phyloP scores from a whole-genome alignment of 2,113 vertebrate species.

The Myrmecophaga tridactyla region DNA sequence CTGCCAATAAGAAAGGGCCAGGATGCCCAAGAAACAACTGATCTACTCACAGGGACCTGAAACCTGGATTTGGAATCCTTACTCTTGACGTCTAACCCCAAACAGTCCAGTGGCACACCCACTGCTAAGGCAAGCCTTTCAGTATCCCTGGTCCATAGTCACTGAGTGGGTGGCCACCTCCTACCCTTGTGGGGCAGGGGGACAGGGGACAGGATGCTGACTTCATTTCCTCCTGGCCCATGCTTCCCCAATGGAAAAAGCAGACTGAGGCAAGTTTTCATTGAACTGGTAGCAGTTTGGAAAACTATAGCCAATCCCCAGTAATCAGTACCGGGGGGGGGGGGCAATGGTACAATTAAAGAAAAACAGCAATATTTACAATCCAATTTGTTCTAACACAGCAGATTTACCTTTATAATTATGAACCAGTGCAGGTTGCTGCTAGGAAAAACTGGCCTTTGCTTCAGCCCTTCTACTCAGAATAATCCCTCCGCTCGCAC shows the following conservation, averaged over 20 bases:
- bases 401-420: constrained; percentile 64
- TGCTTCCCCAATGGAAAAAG: constrained; percentile 54
- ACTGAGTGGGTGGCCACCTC: constrained; percentile 38
- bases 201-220: constrained; percentile 62
- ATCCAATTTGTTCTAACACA: constrained; percentile 64
- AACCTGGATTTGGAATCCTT: constrained; percentile 15
- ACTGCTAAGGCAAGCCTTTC: not conserved
- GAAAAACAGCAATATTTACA: constrained; percentile 63
- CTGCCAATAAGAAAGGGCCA: constrained; percentile 5
- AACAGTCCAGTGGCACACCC: not conserved
- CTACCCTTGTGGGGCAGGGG: constrained; percentile 50
- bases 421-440: constrained; percentile 18
- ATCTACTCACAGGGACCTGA: not conserved
- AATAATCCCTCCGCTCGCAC: not conserved
- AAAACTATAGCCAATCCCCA: constrained; percentile 71
- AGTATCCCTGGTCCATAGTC: constrained; percentile 19
- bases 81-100: not conserved
- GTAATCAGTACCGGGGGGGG: constrained; percentile 54
- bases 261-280: constrained; percentile 39
- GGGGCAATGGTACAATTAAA: constrained; percentile 57
- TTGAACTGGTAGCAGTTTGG: constrained; percentile 51
- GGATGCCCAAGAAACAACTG: not conserved
- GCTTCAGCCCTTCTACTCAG: not conserved
- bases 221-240: constrained; percentile 57
- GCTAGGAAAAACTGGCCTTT: not conserved